These are phyloP conservation scores for Drosophila mercatorum DNA, from an alignment of 2,888 invertebrate species.

Conservation along the genomic window DNA sequence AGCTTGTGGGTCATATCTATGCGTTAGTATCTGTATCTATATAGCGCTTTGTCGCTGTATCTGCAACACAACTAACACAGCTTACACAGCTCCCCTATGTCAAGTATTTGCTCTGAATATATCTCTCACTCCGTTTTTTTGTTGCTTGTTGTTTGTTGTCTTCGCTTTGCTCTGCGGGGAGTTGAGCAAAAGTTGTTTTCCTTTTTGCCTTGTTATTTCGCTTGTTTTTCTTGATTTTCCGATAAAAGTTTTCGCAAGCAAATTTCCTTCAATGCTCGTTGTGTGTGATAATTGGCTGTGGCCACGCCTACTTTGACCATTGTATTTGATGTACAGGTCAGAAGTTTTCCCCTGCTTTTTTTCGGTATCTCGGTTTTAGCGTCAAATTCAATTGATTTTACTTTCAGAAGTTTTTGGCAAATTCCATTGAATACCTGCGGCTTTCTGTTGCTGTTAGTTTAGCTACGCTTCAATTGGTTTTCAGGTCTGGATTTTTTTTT, in stretches of 20 bases:
- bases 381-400: constrained; percentile 59
- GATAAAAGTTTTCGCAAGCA: constrained; percentile 67
- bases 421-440: constrained; percentile 27
- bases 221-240: constrained; percentile 57
- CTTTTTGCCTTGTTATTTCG: constrained; percentile 36
- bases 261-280: constrained; percentile 58
- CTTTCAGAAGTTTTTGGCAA: constrained; percentile 29
- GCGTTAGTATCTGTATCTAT: constrained; percentile 44
- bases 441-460: constrained; percentile 5
- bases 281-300: constrained; percentile 72
- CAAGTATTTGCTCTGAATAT: constrained; percentile 23
- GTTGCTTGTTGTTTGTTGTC: constrained; percentile 9
- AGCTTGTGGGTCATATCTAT: constrained; percentile 25
- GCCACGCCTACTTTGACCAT: constrained; percentile 46
- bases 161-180: constrained; percentile 29
- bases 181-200: constrained; percentile 39
- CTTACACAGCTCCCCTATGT: constrained; percentile 23
- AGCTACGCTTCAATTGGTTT: constrained; percentile 16
- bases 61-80: constrained; percentile 12
- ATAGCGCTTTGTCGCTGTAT: constrained; percentile 13
- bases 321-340: constrained; percentile 23
- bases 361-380: not conserved
- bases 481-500: not conserved
- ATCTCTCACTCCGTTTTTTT: constrained; percentile 10
- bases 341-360: constrained; percentile 31